Percentiles rank a stretch among this genome's conserved stretches.
Conservation (phyloP, 2,113 vertebrate species). For the Ictidomys tridecemlineatus region DNA sequence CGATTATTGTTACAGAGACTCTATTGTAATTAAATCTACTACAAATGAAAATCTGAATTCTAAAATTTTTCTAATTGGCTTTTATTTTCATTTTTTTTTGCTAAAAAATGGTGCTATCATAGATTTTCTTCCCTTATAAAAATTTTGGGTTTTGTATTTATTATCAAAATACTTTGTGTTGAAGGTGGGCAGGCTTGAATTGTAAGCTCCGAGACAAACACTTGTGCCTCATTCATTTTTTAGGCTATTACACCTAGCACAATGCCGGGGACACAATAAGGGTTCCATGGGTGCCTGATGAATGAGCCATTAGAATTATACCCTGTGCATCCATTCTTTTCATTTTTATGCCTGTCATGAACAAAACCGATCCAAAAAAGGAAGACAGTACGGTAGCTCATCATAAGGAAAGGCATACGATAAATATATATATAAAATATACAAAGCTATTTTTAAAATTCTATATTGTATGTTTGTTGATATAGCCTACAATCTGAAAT, state of each 20-base stretch:
- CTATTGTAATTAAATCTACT: neutral
- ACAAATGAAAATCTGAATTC: neutral
- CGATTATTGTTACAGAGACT: neutral
- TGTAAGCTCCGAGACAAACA: neutral
- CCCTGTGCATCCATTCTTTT: neutral
- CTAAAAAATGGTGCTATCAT: neutral
- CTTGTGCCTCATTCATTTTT: neutral
- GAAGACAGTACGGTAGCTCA: neutral
- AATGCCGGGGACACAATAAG: neutral
- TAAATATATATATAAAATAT: neutral
- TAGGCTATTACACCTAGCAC: neutral
- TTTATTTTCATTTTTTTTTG: constrained; percentile 55
- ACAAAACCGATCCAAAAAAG: constrained; percentile 24
- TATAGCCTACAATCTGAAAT: constrained; percentile 62
- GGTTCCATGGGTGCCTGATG: constrained; percentile 1
- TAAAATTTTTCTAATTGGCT: neutral
- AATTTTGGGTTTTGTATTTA: constrained; percentile 1
- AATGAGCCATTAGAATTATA: neutral
- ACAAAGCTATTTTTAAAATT: neutral
- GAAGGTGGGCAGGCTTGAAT: neutral
- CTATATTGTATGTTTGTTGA: constrained; percentile 64
- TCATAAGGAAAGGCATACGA: constrained; percentile 2
- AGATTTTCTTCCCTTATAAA: neutral
- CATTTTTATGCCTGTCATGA: neutral
- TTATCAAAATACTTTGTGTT: neutral